These are phyloP conservation scores for Dicrostonyx torquatus DNA, from an alignment of 2,797 vertebrate species.

Conservation along the genomic window DNA sequence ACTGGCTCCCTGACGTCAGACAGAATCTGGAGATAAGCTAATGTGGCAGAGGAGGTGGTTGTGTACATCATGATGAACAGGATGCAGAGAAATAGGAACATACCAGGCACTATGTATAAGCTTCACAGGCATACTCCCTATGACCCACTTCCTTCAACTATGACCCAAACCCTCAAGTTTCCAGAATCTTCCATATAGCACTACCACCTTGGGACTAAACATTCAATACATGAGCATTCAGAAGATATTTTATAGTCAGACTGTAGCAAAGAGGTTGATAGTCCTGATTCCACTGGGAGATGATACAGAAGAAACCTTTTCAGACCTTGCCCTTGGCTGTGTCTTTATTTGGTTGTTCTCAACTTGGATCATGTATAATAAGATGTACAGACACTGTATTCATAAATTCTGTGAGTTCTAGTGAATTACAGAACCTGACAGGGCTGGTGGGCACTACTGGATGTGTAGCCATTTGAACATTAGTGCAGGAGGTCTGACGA, in stretches of 20 bases:
- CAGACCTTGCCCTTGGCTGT: neutral
- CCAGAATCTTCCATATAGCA: neutral
- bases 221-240: neutral
- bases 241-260: neutral
- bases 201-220: neutral
- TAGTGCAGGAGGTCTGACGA: neutral
- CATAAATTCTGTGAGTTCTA: slow-evolving; percentile 8
- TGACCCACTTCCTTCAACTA: neutral
- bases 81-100: neutral
- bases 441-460: neutral
- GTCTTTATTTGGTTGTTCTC: neutral
- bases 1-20: neutral
- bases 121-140: neutral
- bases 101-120: neutral
- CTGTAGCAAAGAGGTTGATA: neutral
- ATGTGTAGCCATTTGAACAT: neutral
- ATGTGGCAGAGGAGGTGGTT: neutral
- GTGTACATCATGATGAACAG: neutral
- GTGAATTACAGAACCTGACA: neutral
- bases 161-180: neutral
- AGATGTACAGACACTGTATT: neutral
- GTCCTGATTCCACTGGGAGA: neutral
- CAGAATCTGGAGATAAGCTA: neutral
- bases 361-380: neutral
- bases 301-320: neutral